These are phyloP conservation scores for Odontamblyopus rebecca DNA, from an alignment of 2,797 vertebrate species.

Conservation along the genomic window DNA sequence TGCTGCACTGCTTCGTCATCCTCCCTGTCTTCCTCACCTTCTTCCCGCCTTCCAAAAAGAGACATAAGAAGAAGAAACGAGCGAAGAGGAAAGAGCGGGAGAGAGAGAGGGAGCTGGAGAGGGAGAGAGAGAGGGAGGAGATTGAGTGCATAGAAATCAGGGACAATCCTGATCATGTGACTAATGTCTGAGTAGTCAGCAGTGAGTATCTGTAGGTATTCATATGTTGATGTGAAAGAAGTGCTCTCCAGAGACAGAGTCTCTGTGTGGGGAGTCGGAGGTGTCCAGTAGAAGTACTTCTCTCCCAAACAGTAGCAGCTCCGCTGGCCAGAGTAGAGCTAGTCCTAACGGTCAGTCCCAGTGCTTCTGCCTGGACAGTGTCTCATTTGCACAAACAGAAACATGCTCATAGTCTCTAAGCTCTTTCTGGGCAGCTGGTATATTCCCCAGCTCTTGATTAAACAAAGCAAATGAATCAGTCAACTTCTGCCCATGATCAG, in stretches of 20 bases:
- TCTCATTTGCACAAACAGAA: conserved; percentile 71
- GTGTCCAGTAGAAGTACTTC: conserved; percentile 49
- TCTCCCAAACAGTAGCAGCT: conserved; percentile 61
- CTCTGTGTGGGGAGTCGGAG: conserved; percentile 52
- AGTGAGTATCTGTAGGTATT: conserved; percentile 31
- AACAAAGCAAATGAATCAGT: conserved; percentile 39
- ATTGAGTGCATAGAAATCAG: conserved; percentile 98
- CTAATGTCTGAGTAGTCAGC: conserved; percentile 87
- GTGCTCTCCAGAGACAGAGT: conserved; percentile 46
- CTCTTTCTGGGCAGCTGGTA: conserved; percentile 48
- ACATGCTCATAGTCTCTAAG: conserved; percentile 51
- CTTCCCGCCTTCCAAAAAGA: conserved; percentile 98
- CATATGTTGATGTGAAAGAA: conserved; percentile 50
- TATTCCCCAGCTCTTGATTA: conserved; percentile 43
- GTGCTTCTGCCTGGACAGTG: conserved; percentile 66
- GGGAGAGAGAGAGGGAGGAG: conserved; percentile 87
- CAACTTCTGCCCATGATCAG: conserved; percentile 36
- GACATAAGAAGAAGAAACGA: conserved; percentile 99
- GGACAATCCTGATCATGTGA: conserved; percentile 98
- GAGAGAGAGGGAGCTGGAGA: conserved; percentile 87
- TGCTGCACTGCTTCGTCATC: conserved; percentile 99
- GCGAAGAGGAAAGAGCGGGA: conserved; percentile 96
- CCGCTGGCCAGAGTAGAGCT: conserved; percentile 64
- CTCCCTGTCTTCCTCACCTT: conserved; percentile 98
- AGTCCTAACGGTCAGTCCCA: conserved; percentile 52